A percentile compares a stretch with the other conserved stretches of the same genome.
Conservation (phyloP, 2,113 vertebrate species). For the Cyanoderma ruficeps region DNA sequence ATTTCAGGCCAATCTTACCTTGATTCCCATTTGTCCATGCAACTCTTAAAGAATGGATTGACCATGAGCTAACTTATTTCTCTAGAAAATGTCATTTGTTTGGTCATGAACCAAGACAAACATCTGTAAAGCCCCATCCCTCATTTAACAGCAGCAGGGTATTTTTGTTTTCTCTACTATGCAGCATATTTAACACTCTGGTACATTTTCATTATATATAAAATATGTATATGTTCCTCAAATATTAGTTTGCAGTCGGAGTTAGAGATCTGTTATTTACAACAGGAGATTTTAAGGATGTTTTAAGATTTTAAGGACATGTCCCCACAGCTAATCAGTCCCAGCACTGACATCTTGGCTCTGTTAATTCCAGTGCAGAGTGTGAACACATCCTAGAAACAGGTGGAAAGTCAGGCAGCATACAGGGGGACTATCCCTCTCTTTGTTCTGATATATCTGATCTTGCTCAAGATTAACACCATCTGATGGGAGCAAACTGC, state of each 20-base stretch:
- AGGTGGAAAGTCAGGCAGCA: background rate
- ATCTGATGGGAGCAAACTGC: background rate
- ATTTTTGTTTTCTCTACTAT: background rate
- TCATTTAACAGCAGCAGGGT: background rate
- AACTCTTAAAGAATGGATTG: background rate
- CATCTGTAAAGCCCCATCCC: background rate
- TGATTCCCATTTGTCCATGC: background rate
- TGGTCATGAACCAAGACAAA: background rate
- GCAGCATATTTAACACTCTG: background rate
- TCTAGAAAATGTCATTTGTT: background rate
- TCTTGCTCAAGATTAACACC: background rate
- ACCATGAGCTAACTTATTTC: background rate
- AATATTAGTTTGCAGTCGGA: background rate
- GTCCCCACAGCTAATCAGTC: fast-evolving
- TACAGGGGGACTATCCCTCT: background rate
- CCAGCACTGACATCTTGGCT: background rate
- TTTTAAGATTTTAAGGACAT: too few relatives aligned
- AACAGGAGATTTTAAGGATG: background rate
- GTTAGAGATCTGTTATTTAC: background rate
- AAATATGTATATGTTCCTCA: background rate
- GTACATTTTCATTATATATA: background rate
- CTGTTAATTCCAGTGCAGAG: background rate
- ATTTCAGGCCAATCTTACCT: background rate
- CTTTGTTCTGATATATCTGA: background rate
- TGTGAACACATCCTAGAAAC: background rate